These are phyloP conservation scores for Prorops nasuta DNA, from an alignment of 1,140 invertebrate species.

Conservation along the genomic window DNA sequence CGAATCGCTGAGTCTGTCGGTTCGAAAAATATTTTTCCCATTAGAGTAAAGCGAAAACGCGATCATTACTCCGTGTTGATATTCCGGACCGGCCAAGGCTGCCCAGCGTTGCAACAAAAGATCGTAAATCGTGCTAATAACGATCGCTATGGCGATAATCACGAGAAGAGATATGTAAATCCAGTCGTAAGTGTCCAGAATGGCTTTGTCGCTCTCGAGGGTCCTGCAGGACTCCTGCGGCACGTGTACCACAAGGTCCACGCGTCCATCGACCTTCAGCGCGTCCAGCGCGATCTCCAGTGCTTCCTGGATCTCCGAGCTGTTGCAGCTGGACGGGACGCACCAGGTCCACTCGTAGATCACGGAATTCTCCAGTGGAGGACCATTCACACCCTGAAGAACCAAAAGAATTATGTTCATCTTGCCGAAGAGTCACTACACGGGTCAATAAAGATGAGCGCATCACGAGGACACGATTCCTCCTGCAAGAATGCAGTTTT, in stretches of 20 bases:
- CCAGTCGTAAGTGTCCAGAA: constrained; percentile 31
- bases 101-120: constrained; percentile 7
- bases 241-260: constrained; percentile 32
- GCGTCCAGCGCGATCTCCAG: constrained; percentile 32
- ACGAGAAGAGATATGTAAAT: constrained; percentile 30
- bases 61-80: constrained; percentile 21
- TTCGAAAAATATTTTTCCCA: constrained; percentile 44
- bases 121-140: constrained; percentile 37
- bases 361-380: constrained; percentile 17
- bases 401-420: no score
- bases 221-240: constrained; percentile 30
- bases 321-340: constrained; percentile 38
- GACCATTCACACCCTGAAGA: no score
- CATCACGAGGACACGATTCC: no score
- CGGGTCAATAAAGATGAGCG: no score
- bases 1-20: constrained; percentile 27
- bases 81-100: no score
- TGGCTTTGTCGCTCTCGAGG: constrained; percentile 8
- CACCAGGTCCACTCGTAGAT: constrained; percentile 43
- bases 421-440: no score
- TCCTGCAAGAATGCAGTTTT: constrained; percentile 3
- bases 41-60: constrained; percentile 57
- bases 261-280: constrained; percentile 28
- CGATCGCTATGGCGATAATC: constrained; percentile 25
- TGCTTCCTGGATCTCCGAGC: constrained; percentile 27